Evolutionary conservation across 1,140 invertebrate genomes (phyloP), one percentile per base, ranked within the genome.

Genomic region (Grapholita molesta): DNA sequence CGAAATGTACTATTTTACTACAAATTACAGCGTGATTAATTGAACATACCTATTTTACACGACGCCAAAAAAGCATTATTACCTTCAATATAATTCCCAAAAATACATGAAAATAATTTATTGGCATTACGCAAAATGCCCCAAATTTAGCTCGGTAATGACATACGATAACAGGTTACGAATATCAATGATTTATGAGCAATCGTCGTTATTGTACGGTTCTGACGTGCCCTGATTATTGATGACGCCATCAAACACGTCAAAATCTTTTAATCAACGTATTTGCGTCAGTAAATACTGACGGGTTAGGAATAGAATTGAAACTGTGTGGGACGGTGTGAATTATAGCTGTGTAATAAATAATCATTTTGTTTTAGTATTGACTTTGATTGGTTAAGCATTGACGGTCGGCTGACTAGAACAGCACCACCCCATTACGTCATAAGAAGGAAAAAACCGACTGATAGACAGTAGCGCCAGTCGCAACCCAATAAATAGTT

Each of bases 151-250:
- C 11, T 53, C 66, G 30, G 57, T 76, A 76, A 76, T 76, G 69
- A 71, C 66, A 57, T 35, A n/a, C 55, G 21, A 68, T 70, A 64
- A 70, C 69, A 55, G 33, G 71, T 68, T 76, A 70, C 61, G 72
- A 73, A 76, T 76, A 74, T 64, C 64, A 76, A 76, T 76, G 70
- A 76, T 72, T 71, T 71, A 70, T 71, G 64, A 42, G 12, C 38
- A 52, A 52, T 71, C 38, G 52, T 25, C 12, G 69, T 70, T 68
- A 73, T 76, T 74, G 70, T 71, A 66, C 69, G 25, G n/a, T 53
- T 33, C 67, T 72, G 65, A 64, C 53, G 67, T 28, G 67, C 52
- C 12, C 65, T 70, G 68, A 72, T 70, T 69, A 71, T 68, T 73
- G 72, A 70, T 61, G 70, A 57, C 18, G 64, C 18, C 33, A 35